Evolutionary conservation across 2,797 vertebrate genomes (phyloP).

Genomic region (Ciconia nigra): DNA sequence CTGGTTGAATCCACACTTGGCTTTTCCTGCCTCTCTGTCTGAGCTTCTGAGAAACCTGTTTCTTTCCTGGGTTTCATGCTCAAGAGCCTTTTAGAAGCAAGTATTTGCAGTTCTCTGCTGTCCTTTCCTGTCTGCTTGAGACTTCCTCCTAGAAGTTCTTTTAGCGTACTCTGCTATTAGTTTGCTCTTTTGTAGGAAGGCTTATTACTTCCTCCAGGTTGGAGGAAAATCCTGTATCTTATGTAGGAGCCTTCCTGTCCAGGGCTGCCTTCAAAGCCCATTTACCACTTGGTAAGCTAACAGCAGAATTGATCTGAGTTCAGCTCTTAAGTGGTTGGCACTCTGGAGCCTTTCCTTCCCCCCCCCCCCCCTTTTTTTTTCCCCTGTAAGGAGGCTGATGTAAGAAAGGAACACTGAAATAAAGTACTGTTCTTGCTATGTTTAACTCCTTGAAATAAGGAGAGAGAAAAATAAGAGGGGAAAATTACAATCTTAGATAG

Average conservation of each 20-base stretch:
- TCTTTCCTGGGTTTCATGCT: not conserved
- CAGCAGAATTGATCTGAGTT: not conserved
- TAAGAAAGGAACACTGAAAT: not conserved
- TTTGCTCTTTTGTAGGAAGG: not conserved
- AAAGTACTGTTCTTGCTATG: not conserved
- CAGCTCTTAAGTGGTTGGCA: not conserved
- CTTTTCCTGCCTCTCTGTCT: not conserved
- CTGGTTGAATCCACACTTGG: not conserved
- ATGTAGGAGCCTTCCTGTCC: not conserved
- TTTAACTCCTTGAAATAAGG: not conserved
- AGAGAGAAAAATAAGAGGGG: not conserved
- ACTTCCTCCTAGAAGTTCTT: not conserved
- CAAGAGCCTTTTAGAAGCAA: not conserved
- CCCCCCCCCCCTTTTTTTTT: too few relatives aligned
- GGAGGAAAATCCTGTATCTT: not conserved
- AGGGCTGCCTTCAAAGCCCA: not conserved
- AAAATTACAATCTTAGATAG: not conserved
- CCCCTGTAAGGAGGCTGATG: not conserved
- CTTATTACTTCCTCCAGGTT: not conserved
- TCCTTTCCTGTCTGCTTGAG: not conserved
- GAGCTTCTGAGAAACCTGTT: not conserved
- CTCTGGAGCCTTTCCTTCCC: not conserved
- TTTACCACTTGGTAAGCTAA: not conserved
- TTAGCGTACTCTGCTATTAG: not conserved
- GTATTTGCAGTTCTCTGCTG: not conserved